Conservation (phyloP, 2,888 invertebrate genomes). For the Antitype chi region DNA sequence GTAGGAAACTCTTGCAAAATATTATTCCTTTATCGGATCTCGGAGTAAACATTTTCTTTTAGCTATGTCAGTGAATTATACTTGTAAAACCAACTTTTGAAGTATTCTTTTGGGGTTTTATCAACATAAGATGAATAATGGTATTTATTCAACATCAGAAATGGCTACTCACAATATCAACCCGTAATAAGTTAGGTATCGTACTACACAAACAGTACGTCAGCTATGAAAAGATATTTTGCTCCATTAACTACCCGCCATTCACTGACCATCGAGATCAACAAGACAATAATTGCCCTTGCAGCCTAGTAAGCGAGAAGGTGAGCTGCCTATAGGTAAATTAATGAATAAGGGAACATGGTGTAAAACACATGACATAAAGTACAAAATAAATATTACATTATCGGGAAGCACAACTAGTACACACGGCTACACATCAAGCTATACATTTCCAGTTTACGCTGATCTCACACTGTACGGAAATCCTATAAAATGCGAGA, state of each 20-base stretch:
- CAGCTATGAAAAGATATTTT: neutral
- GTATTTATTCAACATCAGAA: neutral
- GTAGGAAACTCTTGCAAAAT: constrained; percentile 32
- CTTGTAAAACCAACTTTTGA: neutral
- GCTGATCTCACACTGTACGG: too few species aligned
- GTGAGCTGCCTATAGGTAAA: neutral
- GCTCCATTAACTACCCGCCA: too few species aligned
- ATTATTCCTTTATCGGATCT: constrained; percentile 20
- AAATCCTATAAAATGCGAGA: too few species aligned
- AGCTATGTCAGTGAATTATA: neutral
- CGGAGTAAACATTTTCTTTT: constrained; percentile 17
- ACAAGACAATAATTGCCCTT: too few species aligned
- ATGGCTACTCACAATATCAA: neutral
- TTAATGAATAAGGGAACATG: neutral
- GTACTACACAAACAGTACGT: neutral
- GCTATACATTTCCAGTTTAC: too few species aligned
- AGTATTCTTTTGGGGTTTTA: neutral
- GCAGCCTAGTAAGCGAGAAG: neutral
- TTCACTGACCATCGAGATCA: neutral
- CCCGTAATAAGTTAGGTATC: neutral
- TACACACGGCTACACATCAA: too few species aligned
- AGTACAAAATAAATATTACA: too few species aligned
- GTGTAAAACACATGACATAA: too few species aligned
- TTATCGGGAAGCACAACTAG: too few species aligned
- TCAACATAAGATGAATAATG: neutral